Conservation (phyloP, 2,797 vertebrate genomes). For the Chrosomus eos region DNA sequence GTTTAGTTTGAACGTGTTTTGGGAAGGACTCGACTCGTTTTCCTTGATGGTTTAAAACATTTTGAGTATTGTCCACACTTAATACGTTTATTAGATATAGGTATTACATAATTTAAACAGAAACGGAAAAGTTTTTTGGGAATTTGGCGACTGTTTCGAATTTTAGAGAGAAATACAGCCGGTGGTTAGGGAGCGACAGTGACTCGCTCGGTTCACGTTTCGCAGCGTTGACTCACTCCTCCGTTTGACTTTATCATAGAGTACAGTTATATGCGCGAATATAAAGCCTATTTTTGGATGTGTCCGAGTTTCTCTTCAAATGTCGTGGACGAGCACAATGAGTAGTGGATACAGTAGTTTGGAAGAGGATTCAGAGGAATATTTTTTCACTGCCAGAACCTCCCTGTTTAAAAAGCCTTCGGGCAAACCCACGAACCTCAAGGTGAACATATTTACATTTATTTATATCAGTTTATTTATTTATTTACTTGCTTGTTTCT, state of each 20-base stretch:
- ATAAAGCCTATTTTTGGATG: slow-evolving; percentile 20
- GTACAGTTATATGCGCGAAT: slow-evolving; percentile 5
- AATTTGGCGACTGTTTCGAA: not conserved
- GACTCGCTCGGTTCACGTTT: not conserved
- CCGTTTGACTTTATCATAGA: not conserved
- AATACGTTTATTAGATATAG: not conserved
- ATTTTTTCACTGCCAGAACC: slow-evolving; percentile 96
- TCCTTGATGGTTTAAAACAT: not conserved
- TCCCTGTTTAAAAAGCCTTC: slow-evolving; percentile 91
- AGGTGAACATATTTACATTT: slow-evolving; percentile 62
- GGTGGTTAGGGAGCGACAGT: not conserved
- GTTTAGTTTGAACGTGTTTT: slow-evolving; percentile 12
- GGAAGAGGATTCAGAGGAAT: slow-evolving; percentile 95
- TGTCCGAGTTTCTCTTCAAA: slow-evolving; percentile 66
- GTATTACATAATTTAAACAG: not conserved
- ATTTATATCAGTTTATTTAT: slow-evolving; percentile 38
- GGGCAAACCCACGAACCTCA: slow-evolving; percentile 77
- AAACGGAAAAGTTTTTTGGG: not conserved
- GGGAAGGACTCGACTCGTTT: not conserved
- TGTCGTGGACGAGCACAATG: slow-evolving; percentile 95
- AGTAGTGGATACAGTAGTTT: slow-evolving; percentile 98
- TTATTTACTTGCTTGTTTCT: not conserved
- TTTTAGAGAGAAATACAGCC: slow-evolving; percentile 1
- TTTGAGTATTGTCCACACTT: not conserved
- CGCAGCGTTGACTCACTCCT: not conserved